A percentile compares a stretch with the other conserved stretches of the same genome.
Conservation (phyloP, 2,888 invertebrate genomes). For the Serrognathus titanus region DNA sequence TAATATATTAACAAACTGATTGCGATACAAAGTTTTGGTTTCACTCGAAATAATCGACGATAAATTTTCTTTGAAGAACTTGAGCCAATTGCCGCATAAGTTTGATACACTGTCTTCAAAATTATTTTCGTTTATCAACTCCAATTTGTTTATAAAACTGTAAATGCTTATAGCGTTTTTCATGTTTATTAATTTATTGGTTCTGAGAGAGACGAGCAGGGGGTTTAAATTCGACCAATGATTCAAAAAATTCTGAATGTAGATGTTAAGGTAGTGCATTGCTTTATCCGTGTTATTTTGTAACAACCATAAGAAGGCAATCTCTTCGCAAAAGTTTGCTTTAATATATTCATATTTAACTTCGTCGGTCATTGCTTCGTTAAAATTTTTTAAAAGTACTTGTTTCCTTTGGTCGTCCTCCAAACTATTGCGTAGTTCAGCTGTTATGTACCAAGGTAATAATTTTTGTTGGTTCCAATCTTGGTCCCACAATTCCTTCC, state of each 20-base stretch:
- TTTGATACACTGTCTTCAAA: constrained; percentile 25
- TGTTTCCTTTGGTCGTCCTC: constrained; percentile 41
- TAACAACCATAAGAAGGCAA: constrained; percentile 55
- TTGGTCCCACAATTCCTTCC: constrained; percentile 53
- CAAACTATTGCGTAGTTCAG: constrained; percentile 53
- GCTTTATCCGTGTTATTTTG: constrained; percentile 52
- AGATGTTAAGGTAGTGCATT: constrained; percentile 49
- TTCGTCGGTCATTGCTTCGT: constrained; percentile 36
- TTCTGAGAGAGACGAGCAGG: constrained; percentile 51
- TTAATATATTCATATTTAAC: constrained; percentile 51
- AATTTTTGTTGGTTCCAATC: constrained; percentile 51
- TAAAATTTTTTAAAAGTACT: constrained; percentile 43
- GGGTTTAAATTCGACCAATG: constrained; percentile 58
- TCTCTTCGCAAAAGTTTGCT: constrained; percentile 55
- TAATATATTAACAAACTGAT: constrained; percentile 39
- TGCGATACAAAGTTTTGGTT: constrained; percentile 49
- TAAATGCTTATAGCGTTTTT: constrained; percentile 56
- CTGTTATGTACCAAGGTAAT: constrained; percentile 56
- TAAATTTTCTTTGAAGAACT: constrained; percentile 40
- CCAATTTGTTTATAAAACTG: constrained; percentile 34
- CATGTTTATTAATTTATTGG: constrained; percentile 50
- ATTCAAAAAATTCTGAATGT: constrained; percentile 48
- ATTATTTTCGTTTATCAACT: constrained; percentile 14
- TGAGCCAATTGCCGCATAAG: constrained; percentile 47
- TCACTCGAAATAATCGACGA: constrained; percentile 52